A percentile compares a stretch with the other conserved stretches of the same genome.
These are phyloP conservation scores for Oplegnathus fasciatus DNA, from an alignment of 2,113 vertebrate genomes.

Conservation along the genomic window DNA sequence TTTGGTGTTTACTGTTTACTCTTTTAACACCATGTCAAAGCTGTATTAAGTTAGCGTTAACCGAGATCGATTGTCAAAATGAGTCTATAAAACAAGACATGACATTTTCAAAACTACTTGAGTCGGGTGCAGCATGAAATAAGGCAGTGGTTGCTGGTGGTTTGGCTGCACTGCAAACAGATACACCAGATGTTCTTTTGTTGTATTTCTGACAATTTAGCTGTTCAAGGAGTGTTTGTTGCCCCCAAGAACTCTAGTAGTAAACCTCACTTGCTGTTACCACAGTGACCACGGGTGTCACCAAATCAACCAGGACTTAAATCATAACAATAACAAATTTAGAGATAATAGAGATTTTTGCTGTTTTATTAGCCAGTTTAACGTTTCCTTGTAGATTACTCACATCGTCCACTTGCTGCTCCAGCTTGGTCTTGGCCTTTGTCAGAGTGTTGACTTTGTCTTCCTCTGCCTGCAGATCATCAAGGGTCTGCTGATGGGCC, in stretches of 20 bases:
- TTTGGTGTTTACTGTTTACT: neutral
- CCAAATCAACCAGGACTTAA: neutral
- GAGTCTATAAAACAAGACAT: neutral
- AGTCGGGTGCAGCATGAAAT: no score
- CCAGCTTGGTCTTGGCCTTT: slow-evolving; percentile 82
- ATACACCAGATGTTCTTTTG: no score
- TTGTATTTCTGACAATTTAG: no score
- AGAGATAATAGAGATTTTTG: neutral
- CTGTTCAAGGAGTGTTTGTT: no score
- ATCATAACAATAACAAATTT: neutral
- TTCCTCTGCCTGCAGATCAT: slow-evolving; percentile 89
- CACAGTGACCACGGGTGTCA: neutral
- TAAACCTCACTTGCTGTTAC: neutral
- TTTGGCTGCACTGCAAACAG: no score
- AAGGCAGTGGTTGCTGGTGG: no score
- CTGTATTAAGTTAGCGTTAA: neutral
- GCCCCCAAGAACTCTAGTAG: neutral
- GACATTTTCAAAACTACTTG: no score
- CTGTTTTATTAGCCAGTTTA: neutral
- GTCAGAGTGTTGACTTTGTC: slow-evolving; percentile 88
- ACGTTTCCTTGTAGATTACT: neutral
- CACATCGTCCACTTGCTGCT: slow-evolving; percentile 83
- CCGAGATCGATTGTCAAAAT: neutral
- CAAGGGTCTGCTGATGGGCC: slow-evolving; percentile 87
- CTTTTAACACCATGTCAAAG: neutral